Evolutionary conservation across 1,140 invertebrate species (phyloP).

Genomic region (Conus ventricosus): DNA sequence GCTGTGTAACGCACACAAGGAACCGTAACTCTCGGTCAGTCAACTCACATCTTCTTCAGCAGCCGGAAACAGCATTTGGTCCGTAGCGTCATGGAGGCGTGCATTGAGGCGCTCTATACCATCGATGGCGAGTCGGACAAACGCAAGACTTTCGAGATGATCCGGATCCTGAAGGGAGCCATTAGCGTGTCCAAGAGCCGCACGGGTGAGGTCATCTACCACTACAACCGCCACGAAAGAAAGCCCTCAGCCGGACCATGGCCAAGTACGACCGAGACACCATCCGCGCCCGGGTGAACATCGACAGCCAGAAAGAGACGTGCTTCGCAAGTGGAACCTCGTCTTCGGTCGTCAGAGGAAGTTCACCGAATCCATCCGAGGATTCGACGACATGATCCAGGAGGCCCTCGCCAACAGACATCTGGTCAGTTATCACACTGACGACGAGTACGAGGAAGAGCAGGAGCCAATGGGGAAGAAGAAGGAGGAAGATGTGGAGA

Average conservation of each 20-base stretch:
- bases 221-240: constrained; percentile 54
- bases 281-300: constrained; percentile 34
- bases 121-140: constrained; percentile 45
- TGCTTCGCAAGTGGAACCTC: constrained; percentile 50
- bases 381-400: constrained; percentile 38
- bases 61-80: too few species aligned
- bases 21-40: neutral
- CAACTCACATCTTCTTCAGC: neutral
- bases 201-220: constrained; percentile 54
- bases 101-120: constrained; percentile 51
- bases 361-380: constrained; percentile 42
- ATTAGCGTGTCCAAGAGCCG: constrained; percentile 53
- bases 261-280: constrained; percentile 41
- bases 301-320: constrained; percentile 46
- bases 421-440: neutral
- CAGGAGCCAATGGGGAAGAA: neutral
- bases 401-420: constrained; percentile 26
- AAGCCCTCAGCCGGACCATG: constrained; percentile 41
- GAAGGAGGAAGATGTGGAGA: constrained; percentile 9
- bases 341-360: constrained; percentile 48
- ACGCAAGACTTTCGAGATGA: constrained; percentile 46
- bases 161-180: constrained; percentile 52
- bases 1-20: neutral
- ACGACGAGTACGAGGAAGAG: constrained; percentile 1
- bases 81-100: constrained; percentile 43